Evolutionary conservation across 1,140 invertebrate genomes (phyloP).

Genomic region (Batillaria attramentaria): DNA sequence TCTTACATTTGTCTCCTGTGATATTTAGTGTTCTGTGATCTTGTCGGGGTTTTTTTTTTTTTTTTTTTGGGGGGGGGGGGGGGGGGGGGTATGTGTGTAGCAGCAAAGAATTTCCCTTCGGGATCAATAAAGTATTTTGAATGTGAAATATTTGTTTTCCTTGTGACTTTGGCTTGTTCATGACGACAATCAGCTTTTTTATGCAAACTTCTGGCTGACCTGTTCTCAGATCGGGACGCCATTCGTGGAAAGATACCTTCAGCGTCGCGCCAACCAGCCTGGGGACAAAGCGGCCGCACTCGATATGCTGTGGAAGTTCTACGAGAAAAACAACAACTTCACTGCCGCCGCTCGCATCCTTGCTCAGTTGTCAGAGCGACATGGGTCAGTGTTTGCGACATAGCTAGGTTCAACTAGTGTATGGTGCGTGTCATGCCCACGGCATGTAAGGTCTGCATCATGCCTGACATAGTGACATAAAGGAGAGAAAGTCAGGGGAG

Average conservation of each 20-base stretch:
- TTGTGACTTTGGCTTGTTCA: too few species aligned
- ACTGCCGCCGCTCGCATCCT: constrained; percentile 93
- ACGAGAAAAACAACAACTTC: constrained; percentile 93
- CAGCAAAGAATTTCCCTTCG: too few species aligned
- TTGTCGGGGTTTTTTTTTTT: neutral
- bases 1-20: neutral
- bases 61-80: neutral
- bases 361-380: constrained; percentile 87
- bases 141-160: too few species aligned
- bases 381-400: constrained; percentile 79
- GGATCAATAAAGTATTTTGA: too few species aligned
- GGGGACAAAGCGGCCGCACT: constrained; percentile 76
- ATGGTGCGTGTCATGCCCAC: too few species aligned
- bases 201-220: neutral
- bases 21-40: neutral
- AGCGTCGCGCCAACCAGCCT: constrained; percentile 73
- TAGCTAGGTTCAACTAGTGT: too few species aligned
- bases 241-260: constrained; percentile 87
- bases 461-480: too few species aligned
- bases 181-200: too few species aligned
- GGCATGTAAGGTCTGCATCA: too few species aligned
- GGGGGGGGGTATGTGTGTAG: too few species aligned
- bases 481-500: too few species aligned
- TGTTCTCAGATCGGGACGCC: constrained; percentile 76
- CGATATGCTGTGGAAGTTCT: constrained; percentile 96